These are phyloP conservation scores for Agriopis aurantiaria DNA, from an alignment of 2,888 invertebrate species.

Conservation along the genomic window DNA sequence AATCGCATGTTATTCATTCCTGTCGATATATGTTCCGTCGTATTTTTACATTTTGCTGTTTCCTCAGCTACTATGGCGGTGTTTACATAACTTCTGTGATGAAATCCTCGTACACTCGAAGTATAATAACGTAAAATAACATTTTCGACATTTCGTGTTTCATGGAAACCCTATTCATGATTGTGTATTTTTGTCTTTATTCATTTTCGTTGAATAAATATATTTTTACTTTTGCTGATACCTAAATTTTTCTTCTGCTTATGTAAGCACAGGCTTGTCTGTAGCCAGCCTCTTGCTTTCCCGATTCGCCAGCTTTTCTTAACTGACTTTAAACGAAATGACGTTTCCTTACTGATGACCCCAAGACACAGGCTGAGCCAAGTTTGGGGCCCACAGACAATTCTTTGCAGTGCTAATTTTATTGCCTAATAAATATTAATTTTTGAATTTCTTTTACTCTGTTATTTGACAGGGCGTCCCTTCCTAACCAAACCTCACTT, in stretches of 20 bases:
- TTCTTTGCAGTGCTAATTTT: too few relatives aligned
- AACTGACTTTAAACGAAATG: too few relatives aligned
- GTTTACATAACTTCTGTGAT: slow-evolving; percentile 29
- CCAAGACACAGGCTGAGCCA: too few relatives aligned
- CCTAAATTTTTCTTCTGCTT: not conserved
- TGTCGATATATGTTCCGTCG: slow-evolving; percentile 58
- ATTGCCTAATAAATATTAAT: too few relatives aligned
- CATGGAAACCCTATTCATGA: not conserved
- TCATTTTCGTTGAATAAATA: not conserved
- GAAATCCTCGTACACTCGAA: slow-evolving; percentile 24
- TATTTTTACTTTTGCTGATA: not conserved
- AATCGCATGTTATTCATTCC: slow-evolving; percentile 74
- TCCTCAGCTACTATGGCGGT: slow-evolving; percentile 25
- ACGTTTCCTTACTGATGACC: too few relatives aligned
- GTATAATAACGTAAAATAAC: slow-evolving; percentile 12
- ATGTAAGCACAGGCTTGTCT: not conserved
- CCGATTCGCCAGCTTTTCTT: too few relatives aligned
- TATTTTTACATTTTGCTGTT: slow-evolving; percentile 42
- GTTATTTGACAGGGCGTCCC: too few relatives aligned
- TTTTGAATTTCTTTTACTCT: too few relatives aligned
- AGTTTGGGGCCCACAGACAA: too few relatives aligned
- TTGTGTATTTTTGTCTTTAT: not conserved
- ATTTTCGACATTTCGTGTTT: slow-evolving; percentile 5
- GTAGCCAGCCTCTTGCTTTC: not conserved
- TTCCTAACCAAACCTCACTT: too few relatives aligned